These are phyloP conservation scores for Pseudopodoces humilis DNA, from an alignment of 2,113 vertebrate genomes.

Conservation along the genomic window DNA sequence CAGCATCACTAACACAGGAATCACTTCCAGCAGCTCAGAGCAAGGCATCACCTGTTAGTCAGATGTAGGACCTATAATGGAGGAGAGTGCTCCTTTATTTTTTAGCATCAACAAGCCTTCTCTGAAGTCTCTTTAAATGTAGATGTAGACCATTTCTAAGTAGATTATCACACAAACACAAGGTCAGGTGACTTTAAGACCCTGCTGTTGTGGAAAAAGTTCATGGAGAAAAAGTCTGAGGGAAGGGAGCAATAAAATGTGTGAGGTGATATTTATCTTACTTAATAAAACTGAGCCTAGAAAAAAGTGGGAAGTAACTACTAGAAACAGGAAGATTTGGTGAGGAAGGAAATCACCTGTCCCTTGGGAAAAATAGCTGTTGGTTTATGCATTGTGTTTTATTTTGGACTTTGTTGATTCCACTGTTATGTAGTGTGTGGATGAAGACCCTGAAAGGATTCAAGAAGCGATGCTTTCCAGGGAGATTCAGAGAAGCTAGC, in stretches of 20 bases:
- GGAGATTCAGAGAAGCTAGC: background rate
- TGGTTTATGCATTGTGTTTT: background rate
- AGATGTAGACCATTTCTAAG: background rate
- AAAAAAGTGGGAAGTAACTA: background rate
- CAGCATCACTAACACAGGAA: background rate
- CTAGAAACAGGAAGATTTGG: background rate
- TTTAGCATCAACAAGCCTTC: background rate
- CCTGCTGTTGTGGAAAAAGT: background rate
- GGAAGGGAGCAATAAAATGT: background rate
- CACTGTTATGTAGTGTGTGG: background rate
- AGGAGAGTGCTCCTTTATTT: background rate
- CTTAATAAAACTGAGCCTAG: background rate
- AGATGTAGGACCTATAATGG: background rate
- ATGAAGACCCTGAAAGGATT: background rate
- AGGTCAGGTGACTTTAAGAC: background rate
- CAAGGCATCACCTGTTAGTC: background rate
- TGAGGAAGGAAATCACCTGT: slow-evolving; percentile 7
- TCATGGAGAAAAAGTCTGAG: background rate
- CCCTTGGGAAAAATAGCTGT: background rate
- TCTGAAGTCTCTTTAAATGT: background rate
- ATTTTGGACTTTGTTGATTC: background rate
- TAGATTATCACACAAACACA: background rate
- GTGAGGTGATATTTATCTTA: background rate
- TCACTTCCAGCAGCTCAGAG: background rate
- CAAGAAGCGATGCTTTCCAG: background rate